Evolutionary conservation across 1,140 invertebrate genomes (phyloP), one percentile per base, ranked within the genome.

Genomic region (Drosophila triauraria): DNA sequence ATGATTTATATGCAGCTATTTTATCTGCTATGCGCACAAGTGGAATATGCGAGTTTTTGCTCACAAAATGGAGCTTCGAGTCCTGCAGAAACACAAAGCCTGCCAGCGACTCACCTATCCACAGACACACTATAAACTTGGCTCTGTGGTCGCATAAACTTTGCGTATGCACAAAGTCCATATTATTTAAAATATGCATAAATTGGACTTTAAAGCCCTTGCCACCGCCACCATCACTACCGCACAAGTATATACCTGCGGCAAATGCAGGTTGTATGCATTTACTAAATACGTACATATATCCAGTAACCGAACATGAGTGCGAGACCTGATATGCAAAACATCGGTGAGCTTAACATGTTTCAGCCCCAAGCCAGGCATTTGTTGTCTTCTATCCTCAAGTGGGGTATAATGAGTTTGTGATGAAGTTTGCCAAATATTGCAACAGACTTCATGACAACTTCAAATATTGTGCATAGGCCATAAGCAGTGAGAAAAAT

Each of bases 1-100:
- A 88, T 88, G 84, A 88, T 88, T 90, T 88, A 88, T 88, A 72
- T 84, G 81, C 85, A 90, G 63, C 70, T 78, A 80, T 76, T 75
- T 88, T 88, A 88, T 90, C 85, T 88, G 30, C 60, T 58, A 42
- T 51, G 67, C 50, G 50, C 80, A 78, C 64, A 84, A 57, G 59
- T 40, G 40, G 57, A 78, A 78, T 77, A 76, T 76, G 54, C 47
- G 72, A 76, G 40, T 69, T 40, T 79, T 25, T 44, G 47, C 38
- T 23, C 40, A 58, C 44, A 64, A 69, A 46, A 38, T 56, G 43
- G 40, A 70, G 74, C 74, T 50, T 46, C 5, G 25, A 13, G 40
- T 61, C n/a, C 61, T 56, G 27, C 44, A 61, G 68, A 64, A 80
- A 60, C 47, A 82, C 57, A 81, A 82, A 72, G 79, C 72, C 74